phyloP scores from a whole-genome alignment of 2,888 invertebrate species.

The Nesidiocoris tenuis region DNA sequence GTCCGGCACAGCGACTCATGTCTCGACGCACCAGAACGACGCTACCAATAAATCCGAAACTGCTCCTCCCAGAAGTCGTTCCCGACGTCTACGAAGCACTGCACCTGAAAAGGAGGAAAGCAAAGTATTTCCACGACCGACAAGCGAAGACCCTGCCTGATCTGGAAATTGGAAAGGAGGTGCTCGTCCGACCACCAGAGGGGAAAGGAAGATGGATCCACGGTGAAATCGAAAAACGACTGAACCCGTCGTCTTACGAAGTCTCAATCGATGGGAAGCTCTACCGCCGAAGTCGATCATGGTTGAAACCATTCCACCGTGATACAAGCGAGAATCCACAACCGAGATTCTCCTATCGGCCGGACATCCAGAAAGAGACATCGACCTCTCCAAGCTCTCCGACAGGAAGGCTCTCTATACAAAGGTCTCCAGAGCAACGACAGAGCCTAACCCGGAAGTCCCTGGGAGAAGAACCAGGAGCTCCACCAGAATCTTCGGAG shows the following conservation, averaged over 20 bases:
- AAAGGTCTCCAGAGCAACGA: too few relatives aligned
- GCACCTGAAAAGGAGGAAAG: conserved; percentile 6
- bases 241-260: conserved; percentile 1
- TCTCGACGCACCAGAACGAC: conserved; percentile 41
- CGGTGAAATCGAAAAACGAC: conserved; percentile 38
- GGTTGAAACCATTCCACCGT: neutral
- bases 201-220: neutral
- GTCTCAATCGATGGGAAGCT: neutral
- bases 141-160: conserved; percentile 23
- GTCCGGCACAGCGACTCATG: conserved; percentile 47
- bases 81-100: conserved; percentile 5
- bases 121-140: conserved; percentile 18
- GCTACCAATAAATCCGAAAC: conserved; percentile 15
- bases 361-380: too few relatives aligned
- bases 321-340: too few relatives aligned
- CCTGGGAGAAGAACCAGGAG: too few relatives aligned
- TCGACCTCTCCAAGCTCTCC: too few relatives aligned
- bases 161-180: conserved; percentile 22
- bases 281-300: neutral
- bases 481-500: too few relatives aligned
- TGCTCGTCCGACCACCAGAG: conserved; percentile 6
- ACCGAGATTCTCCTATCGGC: too few relatives aligned
- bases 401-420: too few relatives aligned
- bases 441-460: too few relatives aligned
- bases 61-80: conserved; percentile 10